Evolutionary conservation across 2,113 vertebrate genomes (phyloP), one percentile per base, ranked within the genome.

Genomic region (Hemibagrus wyckioides): DNA sequence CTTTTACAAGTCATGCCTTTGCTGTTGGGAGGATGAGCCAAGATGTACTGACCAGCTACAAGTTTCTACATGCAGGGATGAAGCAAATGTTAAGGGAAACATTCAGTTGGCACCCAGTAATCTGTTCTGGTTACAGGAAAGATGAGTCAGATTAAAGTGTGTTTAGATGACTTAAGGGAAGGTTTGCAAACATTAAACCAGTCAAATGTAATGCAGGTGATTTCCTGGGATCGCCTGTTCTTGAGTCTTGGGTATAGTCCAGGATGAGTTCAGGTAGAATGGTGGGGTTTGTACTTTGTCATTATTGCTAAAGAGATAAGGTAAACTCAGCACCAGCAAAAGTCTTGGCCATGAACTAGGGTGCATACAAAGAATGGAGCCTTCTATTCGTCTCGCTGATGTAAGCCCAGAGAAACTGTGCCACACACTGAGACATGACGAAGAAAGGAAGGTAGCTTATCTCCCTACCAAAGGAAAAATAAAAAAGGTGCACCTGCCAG

Each of bases 381-480:
- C 87, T 92, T 92, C 63, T 90, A 89, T 93, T 93, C 90, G 87
- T 87, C 89, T 84, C 41, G 84, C 82, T 89, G 90, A 89, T 89
- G 82, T 19, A 61, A 89, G 91, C 92, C 93, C 93, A 91, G 90
- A 93, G 94, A 94, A 93, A 92, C 84, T 11, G 89, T 93, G 92
- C 92, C 94, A 94, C 90, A 90, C 91, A 86, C 92, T 93, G 88
- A 93, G 91, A 92, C 80, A 39, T 88, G 69, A 52, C 82, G 79
- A 87, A 91, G 91, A 91, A 85, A 83, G 85, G 76, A 44, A 88
- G 86, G 79, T 48, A 67, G 87, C 90, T 88, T 89, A 59, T 30
- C 59, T 65, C 28, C 17, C 44, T 28, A 76, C 13, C 17, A 17
- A 11, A 57, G 63, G 33, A 76, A 75, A 57, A 85, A 75, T 52